Percentiles rank a stretch among this genome's conserved stretches.
Evolutionary conservation across 35 echinoderm and acorn worm genomes (phyloP).

Genomic region (Lytechinus pictus): DNA sequence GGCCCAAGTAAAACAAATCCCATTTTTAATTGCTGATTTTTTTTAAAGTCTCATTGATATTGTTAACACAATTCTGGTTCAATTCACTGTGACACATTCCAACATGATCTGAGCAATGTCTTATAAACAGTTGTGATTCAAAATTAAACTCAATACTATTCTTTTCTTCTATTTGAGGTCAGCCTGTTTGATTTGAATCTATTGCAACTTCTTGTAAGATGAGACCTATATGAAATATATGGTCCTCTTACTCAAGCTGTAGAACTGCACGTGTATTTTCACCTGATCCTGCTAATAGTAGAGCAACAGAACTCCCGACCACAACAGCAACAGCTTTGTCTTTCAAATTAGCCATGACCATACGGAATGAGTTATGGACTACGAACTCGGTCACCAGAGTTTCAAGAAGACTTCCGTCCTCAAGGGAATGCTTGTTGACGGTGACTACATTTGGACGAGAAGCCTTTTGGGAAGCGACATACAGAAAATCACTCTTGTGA

Average conservation of each 20-base stretch:
- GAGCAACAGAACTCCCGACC: neutral
- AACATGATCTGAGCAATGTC: too few species aligned
- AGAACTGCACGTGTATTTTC: neutral
- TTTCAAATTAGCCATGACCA: slow-evolving; percentile 2
- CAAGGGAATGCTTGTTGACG: slow-evolving; percentile 23
- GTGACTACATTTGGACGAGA: neutral
- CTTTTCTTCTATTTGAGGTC: too few species aligned
- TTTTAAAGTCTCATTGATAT: too few species aligned
- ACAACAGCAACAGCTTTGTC: neutral
- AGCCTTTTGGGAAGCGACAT: neutral
- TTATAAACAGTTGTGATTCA: too few species aligned
- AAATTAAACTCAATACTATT: too few species aligned
- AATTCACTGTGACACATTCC: too few species aligned
- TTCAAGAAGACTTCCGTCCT: neutral
- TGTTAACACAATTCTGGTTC: too few species aligned
- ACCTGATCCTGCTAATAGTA: neutral
- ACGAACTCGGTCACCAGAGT: neutral
- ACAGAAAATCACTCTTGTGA: slow-evolving; percentile 25
- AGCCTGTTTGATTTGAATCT: too few species aligned
- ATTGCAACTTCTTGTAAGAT: too few species aligned
- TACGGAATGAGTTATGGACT: neutral
- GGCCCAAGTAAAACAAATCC: too few species aligned
- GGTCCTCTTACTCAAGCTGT: neutral
- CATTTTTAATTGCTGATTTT: too few species aligned
- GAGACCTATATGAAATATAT: too few species aligned